These are phyloP conservation scores for Aphelenchoides fujianensis DNA, from an alignment of 1,140 invertebrate species.

Conservation along the genomic window DNA sequence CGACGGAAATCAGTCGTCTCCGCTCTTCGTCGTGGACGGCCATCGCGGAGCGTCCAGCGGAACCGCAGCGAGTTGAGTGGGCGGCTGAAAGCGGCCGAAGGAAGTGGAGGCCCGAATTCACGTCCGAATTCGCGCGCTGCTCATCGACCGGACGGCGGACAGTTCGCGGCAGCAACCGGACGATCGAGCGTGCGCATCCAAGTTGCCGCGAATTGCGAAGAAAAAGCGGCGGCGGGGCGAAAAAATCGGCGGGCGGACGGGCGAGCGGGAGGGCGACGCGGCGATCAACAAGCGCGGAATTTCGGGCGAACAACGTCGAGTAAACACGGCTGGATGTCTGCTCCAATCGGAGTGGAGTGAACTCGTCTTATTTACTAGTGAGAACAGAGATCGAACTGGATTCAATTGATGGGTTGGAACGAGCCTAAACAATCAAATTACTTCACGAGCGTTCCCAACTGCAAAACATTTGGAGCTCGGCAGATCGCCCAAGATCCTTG, in stretches of 20 bases:
- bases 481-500: too few species aligned
- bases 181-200: neutral
- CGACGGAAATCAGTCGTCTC: conserved; percentile 8
- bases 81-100: neutral
- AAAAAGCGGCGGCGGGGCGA: neutral
- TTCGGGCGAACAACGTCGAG: neutral
- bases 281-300: neutral
- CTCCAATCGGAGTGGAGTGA: too few species aligned
- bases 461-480: too few species aligned
- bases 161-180: too few species aligned
- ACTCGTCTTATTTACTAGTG: too few species aligned
- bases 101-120: neutral
- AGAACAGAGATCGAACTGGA: too few species aligned
- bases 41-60: neutral
- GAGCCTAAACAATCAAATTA: too few species aligned
- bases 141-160: too few species aligned
- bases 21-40: neutral
- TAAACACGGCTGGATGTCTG: neutral
- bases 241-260: too few species aligned
- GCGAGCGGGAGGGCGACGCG: too few species aligned
- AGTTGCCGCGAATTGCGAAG: neutral
- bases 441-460: too few species aligned
- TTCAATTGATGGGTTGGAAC: too few species aligned
- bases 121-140: neutral
- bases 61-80: neutral